These are phyloP conservation scores for Orthonevra nobilis DNA, from an alignment of 2,888 invertebrate species.

Conservation along the genomic window DNA sequence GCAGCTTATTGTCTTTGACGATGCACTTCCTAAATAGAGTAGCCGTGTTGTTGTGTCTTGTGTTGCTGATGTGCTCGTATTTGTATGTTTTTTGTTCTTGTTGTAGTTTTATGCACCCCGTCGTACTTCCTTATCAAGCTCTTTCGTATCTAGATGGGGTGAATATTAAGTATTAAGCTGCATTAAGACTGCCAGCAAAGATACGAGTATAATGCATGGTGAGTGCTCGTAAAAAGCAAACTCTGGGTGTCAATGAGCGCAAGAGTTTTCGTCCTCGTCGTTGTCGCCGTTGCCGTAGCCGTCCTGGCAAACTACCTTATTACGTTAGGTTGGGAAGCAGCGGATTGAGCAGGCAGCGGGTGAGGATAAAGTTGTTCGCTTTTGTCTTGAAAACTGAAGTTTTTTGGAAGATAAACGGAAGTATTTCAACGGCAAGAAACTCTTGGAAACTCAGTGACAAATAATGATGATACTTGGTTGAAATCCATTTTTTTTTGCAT, in stretches of 20 bases:
- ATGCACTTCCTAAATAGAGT: conserved; percentile 52
- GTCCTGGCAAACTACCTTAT: conserved; percentile 24
- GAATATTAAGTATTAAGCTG: conserved; percentile 64
- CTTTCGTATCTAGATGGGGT: conserved; percentile 49
- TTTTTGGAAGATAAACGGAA: conserved; percentile 56
- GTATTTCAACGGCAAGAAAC: conserved; percentile 52
- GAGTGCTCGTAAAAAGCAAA: conserved; percentile 58
- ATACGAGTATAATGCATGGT: conserved; percentile 59
- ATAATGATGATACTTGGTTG: conserved; percentile 54
- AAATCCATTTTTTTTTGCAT: conserved; percentile 6
- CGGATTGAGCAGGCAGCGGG: not conserved
- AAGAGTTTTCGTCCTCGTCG: not conserved
- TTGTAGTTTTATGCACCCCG: not conserved
- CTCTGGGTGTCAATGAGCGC: conserved; percentile 52
- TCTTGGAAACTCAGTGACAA: conserved; percentile 52
- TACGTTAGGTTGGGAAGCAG: conserved; percentile 19
- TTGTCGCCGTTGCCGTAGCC: conserved; percentile 1
- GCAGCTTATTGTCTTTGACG: conserved; percentile 67
- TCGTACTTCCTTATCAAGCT: conserved; percentile 30
- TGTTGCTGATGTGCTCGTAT: conserved; percentile 5
- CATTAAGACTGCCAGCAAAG: conserved; percentile 64
- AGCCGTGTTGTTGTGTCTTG: conserved; percentile 59
- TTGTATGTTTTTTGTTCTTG: not conserved
- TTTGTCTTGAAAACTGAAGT: conserved; percentile 41
- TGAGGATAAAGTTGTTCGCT: conserved; percentile 42